phyloP scores from a whole-genome alignment of 2,113 vertebrate genomes.

The Clarias gariepinus region DNA sequence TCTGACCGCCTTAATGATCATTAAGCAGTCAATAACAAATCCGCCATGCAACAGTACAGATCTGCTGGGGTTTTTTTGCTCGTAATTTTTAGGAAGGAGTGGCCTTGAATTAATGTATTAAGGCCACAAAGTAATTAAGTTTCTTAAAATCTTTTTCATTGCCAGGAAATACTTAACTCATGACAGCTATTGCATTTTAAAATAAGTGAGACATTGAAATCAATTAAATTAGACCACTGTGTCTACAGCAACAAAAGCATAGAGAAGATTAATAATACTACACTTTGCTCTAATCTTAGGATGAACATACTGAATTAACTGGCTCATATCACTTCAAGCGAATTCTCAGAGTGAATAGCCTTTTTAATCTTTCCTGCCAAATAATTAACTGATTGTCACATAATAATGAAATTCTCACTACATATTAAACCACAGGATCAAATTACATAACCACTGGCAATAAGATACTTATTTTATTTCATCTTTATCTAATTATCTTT shows the following conservation, averaged over 20 bases:
- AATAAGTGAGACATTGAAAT: not conserved
- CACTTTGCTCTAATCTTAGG: constrained; percentile 18
- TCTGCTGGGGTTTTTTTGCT: not conserved
- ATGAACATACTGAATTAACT: not conserved
- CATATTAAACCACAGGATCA: not conserved
- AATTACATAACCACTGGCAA: not conserved
- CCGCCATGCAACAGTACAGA: not conserved
- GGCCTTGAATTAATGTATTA: not conserved
- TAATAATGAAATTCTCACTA: not conserved
- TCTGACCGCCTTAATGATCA: not conserved
- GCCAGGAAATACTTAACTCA: constrained; percentile 12
- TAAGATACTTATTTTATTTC: not conserved
- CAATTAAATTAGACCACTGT: not conserved
- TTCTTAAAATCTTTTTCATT: not conserved
- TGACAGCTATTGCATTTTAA: not conserved
- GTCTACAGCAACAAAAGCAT: not conserved
- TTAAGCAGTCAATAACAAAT: not conserved
- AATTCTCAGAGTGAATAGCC: not conserved
- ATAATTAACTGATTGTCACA: not conserved
- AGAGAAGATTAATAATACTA: not conserved
- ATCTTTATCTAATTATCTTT: too few species aligned
- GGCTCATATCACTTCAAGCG: not conserved
- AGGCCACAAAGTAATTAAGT: not conserved
- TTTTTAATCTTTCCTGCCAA: not conserved
- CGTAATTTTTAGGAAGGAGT: not conserved